Conservation (phyloP, 2,888 invertebrate species). For the Synanthedon tipuliformis region DNA sequence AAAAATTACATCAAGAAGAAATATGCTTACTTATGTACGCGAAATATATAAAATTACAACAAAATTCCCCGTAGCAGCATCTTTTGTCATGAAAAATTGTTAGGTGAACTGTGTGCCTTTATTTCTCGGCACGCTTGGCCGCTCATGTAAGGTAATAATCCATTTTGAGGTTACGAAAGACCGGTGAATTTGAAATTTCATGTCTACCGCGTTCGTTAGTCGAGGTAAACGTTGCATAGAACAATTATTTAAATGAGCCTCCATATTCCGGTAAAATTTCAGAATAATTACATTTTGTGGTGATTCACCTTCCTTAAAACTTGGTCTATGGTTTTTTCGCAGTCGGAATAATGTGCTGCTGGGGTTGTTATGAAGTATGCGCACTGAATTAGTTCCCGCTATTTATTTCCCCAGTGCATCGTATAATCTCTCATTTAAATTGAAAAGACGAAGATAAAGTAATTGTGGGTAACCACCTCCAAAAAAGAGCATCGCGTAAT, state of each 20-base stretch:
- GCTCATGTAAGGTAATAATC: slow-evolving; percentile 8
- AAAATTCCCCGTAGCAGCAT: background rate
- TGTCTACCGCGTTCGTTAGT: slow-evolving; percentile 5
- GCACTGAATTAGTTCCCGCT: too few species aligned
- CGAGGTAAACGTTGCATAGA: slow-evolving; percentile 4
- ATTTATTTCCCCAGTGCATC: too few species aligned
- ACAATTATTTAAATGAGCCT: background rate
- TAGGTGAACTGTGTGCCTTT: slow-evolving; percentile 4
- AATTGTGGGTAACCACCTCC: too few species aligned
- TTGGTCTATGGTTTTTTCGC: too few species aligned
- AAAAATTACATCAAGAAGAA: too few species aligned
- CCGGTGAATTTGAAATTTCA: slow-evolving; percentile 7
- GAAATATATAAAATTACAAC: background rate
- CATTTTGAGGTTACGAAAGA: slow-evolving; percentile 8
- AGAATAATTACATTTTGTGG: background rate
- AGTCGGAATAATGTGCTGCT: too few species aligned
- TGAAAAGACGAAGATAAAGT: too few species aligned
- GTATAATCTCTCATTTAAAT: too few species aligned
- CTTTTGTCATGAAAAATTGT: slow-evolving; percentile 4
- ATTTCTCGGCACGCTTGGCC: slow-evolving; percentile 6
- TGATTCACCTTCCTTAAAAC: background rate
- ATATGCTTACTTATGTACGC: too few species aligned
- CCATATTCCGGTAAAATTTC: background rate
- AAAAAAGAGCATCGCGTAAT: too few species aligned
- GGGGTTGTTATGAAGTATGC: too few species aligned